These are phyloP conservation scores for Lutraria lutraria DNA, from an alignment of 2,888 invertebrate species.

Conservation along the genomic window DNA sequence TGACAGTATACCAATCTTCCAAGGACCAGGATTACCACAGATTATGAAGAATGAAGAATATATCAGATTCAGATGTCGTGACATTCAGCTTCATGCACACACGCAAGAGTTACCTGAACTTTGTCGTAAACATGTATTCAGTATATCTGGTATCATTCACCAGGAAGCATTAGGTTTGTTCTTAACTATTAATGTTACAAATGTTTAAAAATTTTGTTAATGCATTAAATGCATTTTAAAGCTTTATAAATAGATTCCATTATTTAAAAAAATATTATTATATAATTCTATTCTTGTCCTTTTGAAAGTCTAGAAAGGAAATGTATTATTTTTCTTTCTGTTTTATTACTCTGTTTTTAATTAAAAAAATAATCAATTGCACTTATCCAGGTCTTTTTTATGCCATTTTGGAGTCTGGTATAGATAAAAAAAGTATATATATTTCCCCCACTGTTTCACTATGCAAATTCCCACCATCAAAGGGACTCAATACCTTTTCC, in stretches of 20 bases:
- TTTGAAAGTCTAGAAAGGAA: too few relatives aligned
- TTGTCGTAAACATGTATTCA: constrained; percentile 94
- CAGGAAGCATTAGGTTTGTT: constrained; percentile 92
- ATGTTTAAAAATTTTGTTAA: neutral
- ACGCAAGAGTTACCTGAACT: constrained; percentile 91
- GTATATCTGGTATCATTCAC: constrained; percentile 94
- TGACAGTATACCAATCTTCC: constrained; percentile 90
- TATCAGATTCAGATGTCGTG: constrained; percentile 92
- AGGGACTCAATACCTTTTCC: too few relatives aligned
- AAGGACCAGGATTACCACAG: constrained; percentile 89
- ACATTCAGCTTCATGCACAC: constrained; percentile 90
- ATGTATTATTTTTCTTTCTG: too few relatives aligned
- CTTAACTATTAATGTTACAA: neutral
- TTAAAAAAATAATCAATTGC: too few relatives aligned
- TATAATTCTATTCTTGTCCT: neutral
- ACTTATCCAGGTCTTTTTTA: too few relatives aligned
- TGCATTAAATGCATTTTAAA: neutral
- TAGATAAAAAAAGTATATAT: too few relatives aligned
- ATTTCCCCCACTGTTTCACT: too few relatives aligned
- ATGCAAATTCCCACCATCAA: too few relatives aligned
- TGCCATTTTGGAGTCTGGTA: too few relatives aligned
- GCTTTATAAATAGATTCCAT: neutral
- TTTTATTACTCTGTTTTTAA: too few relatives aligned
- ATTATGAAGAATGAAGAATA: constrained; percentile 92
- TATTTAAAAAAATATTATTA: neutral